Evolutionary conservation across 92 coral and sea anemone species (phyloP), one percentile per base, ranked within the genome.

Genomic region (Zoanthus sociatus): DNA sequence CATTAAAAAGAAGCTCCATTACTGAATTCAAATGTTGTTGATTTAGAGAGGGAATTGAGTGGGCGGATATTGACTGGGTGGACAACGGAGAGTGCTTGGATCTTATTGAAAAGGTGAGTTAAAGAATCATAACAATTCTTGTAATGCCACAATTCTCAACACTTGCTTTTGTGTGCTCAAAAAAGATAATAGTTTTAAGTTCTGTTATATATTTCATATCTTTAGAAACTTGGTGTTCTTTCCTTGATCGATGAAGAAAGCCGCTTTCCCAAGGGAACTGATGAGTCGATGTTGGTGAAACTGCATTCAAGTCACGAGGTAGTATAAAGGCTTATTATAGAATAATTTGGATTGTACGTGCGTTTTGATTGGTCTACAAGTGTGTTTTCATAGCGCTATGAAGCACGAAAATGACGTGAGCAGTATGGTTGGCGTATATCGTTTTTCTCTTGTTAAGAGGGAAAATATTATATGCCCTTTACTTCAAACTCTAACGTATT

Each of bases 261-360:
- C 83, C 97, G 95, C 88, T 97, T 97, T 81, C 99, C 99, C 21
- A 97, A 97, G 87, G 99, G 99, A 87, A 97, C 99, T 9, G 99
- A 97, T 77, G 94, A 86, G 64, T 97, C 99, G 7, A 91, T 97
- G 94, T 75, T 97, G 89, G 94, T 91, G 50, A 97, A 97, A 71
- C 91, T 97, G 14, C 99, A 97, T 77, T 93, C 96, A 16, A 95
- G 99, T 88, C 99, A 97, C 21, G 98, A 92, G 96, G 99, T 97
- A 89, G 83, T 78, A n/a, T 4, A 58, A 54, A 13, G 32, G 32
- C 42, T 37, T 2, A 37, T 37, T 37, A 37, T 37, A 37, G 4
- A 37, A 37, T 37, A 37, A 37, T 37, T 37, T 37, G 42, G 42
- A 37, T 37, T 2, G 42, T 4, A 37, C 4, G 4, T 37, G 42